Base-by-base conservation (phyloP, 2,797 vertebrate species). In the Mormyrops boulengeri region DNA sequence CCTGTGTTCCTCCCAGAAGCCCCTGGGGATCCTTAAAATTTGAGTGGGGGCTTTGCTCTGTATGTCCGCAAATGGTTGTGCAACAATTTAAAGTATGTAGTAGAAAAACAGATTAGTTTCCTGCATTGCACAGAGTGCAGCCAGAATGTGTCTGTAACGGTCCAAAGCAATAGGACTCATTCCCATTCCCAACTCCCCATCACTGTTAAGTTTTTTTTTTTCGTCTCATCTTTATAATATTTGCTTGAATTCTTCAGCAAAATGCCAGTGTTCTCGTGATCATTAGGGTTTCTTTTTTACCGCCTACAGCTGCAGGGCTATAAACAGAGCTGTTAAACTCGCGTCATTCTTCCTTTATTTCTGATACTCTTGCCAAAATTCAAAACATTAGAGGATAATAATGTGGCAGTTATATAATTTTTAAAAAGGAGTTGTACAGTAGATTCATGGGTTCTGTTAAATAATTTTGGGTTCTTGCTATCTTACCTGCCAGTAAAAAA, bases 81-180 rank as follows among this genome's bases (percentile, higher is more conserved):
- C 88, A 90, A 90, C 88, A 86, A 90, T 90, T 90, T 47, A 44
- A 90, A 87, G 82, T 90, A 90, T 90, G 90, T 80, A 41, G 88
- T 77, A 89, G 60, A 88, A 90, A 88, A 90, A 90, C 90, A 90
- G 88, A 90, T 90, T 90, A 86, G 88, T 49, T 90, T 90, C 82
- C 90, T 88, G 82, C 90, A 87, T 90, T 89, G 82, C 73, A 50
- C 14, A 41, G 88, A 73, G 50, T 19, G 80, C 80, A 77, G 88
- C 88, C 90, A 90, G 90, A 89, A 69, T 50, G 49, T 57, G 82
- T 52, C 89, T 87, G n/a, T n/a, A 34, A 77, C 4, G 50, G 6
- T 55, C 62, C 80, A 47, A 34, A 89, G 88, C 88, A 86, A 34
- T 30, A 17, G 62, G 62, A 87, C 73, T 86, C 55, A 90, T 90